phyloP scores from a whole-genome alignment of 1,140 invertebrate species.

The Achroia grisella region DNA sequence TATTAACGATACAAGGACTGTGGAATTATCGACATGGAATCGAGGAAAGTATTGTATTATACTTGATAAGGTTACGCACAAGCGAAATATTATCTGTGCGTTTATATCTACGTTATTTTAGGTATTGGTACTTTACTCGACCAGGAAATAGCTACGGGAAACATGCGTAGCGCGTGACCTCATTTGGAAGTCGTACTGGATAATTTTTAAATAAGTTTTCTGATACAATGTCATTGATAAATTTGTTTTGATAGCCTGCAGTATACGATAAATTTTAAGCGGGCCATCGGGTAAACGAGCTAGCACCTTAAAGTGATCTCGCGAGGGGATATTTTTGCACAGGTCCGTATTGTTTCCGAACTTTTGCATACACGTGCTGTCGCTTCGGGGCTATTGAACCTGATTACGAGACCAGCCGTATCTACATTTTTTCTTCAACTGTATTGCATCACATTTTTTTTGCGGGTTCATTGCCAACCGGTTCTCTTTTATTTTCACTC shows the following conservation, averaged over 20 bases:
- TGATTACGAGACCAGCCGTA: constrained; percentile 68
- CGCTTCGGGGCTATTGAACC: constrained; percentile 68
- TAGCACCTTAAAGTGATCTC: constrained; percentile 53
- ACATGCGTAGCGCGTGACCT: constrained; percentile 21
- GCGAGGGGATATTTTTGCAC: constrained; percentile 56
- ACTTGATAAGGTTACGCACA: constrained; percentile 4
- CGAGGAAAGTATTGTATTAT: constrained; percentile 66
- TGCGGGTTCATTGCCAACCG: constrained; percentile 24
- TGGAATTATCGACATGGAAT: constrained; percentile 60
- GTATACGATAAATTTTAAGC: constrained; percentile 56
- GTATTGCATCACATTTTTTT: constrained; percentile 60
- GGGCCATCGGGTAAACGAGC: constrained; percentile 27
- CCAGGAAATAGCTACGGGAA: constrained; percentile 19
- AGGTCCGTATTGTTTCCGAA: constrained; percentile 28
- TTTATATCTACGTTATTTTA: background rate
- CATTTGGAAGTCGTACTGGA: constrained; percentile 38
- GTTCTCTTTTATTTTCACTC: constrained; percentile 14
- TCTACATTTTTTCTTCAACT: constrained; percentile 49
- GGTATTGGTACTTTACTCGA: background rate
- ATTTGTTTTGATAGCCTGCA: constrained; percentile 53
- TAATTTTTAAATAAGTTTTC: constrained; percentile 27
- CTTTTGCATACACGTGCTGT: constrained; percentile 71
- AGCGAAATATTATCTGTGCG: constrained; percentile 3
- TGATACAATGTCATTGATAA: constrained; percentile 53
- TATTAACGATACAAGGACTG: constrained; percentile 54